Conservation (phyloP, 2,888 invertebrate species). For the Andrena bucephala region DNA sequence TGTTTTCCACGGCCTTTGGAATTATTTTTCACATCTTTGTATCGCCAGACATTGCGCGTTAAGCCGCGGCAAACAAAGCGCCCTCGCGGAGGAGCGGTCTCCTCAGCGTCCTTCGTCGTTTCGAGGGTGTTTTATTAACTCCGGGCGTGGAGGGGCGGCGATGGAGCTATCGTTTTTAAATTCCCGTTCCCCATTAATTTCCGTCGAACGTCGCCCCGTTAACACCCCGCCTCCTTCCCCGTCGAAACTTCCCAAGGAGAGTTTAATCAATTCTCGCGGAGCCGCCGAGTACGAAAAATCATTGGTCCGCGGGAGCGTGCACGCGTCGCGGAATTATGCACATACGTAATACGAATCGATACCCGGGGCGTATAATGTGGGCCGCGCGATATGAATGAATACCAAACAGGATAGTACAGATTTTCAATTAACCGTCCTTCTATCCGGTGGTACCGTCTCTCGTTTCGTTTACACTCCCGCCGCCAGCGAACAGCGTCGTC, state of each 20-base stretch:
- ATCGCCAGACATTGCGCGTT: neutral
- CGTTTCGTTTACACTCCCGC: neutral
- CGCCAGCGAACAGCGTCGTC: constrained; percentile 19
- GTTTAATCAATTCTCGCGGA: constrained; percentile 20
- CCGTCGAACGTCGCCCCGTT: neutral
- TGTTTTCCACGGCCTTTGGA: constrained; percentile 26
- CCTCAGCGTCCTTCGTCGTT: neutral
- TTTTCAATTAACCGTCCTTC: constrained; percentile 60
- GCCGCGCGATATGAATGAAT: constrained; percentile 55
- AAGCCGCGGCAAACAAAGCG: constrained; percentile 12
- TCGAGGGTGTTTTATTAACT: constrained; percentile 38
- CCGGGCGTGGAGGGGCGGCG: neutral
- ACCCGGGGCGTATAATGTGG: constrained; percentile 49
- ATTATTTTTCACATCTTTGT: constrained; percentile 41
- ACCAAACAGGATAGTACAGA: constrained; percentile 52
- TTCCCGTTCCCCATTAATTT: constrained; percentile 17
- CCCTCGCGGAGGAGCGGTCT: neutral
- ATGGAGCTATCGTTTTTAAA: constrained; percentile 11
- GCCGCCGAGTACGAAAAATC: constrained; percentile 17
- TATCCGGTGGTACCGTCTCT: neutral
- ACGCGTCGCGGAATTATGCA: constrained; percentile 58
- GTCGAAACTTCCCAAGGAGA: constrained; percentile 10
- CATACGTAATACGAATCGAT: constrained; percentile 59
- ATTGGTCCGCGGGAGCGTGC: neutral
- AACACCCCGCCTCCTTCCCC: neutral